A percentile compares a stretch with the other conserved stretches of the same genome.
Conservation (phyloP, 2,113 vertebrate genomes). For the Propithecus coquereli region DNA sequence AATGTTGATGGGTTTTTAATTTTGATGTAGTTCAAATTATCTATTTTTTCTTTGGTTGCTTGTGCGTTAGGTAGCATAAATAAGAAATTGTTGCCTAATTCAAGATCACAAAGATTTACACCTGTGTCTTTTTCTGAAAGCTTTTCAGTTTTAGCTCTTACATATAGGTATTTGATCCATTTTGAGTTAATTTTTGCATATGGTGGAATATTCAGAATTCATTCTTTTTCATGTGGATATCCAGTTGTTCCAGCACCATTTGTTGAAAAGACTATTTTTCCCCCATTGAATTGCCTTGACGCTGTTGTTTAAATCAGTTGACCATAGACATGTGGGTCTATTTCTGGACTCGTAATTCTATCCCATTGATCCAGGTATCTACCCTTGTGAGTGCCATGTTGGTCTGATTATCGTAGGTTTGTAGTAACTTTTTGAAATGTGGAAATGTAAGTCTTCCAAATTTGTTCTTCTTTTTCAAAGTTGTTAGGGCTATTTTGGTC, state of each 20-base stretch:
- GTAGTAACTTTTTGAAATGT: not conserved
- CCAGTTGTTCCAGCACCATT: not conserved
- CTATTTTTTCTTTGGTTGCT: not conserved
- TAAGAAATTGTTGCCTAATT: not conserved
- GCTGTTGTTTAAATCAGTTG: not conserved
- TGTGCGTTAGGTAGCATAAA: not conserved
- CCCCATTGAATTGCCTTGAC: not conserved
- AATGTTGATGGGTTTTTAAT: not conserved
- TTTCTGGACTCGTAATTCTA: not conserved
- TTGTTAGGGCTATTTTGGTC: not conserved
- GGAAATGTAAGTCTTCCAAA: not conserved
- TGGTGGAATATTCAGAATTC: not conserved
- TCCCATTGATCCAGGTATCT: not conserved
- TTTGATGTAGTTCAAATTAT: not conserved
- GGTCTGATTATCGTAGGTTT: not conserved
- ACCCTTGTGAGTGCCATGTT: not conserved
- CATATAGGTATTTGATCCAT: not conserved
- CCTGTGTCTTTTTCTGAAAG: not conserved
- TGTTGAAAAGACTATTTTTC: not conserved
- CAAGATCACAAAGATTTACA: not conserved
- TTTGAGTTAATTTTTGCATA: not conserved
- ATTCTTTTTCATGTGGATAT: not conserved
- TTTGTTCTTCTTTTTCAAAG: not conserved
- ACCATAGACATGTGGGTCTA: not conserved
- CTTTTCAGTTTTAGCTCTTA: not conserved